Percentiles rank a stretch among this genome's conserved stretches.
These are phyloP conservation scores for Orientallactaga sibirica DNA, from an alignment of 2,797 vertebrate species.

Conservation along the genomic window DNA sequence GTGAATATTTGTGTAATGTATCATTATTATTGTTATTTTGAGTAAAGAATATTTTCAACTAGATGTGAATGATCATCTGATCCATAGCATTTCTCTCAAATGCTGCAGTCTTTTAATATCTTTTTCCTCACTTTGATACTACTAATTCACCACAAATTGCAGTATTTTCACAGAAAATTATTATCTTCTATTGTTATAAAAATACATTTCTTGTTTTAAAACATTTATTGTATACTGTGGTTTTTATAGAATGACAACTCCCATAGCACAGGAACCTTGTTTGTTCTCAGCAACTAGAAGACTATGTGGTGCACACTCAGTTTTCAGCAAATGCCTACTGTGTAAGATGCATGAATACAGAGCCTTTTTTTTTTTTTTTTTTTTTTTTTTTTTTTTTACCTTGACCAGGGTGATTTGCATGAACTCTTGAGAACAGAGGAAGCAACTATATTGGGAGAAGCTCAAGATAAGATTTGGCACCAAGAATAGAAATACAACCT, in stretches of 20 bases:
- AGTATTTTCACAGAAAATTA: background rate
- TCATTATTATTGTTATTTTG: constrained; percentile 1
- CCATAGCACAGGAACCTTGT: background rate
- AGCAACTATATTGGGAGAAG: constrained; percentile 40
- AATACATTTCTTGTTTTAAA: background rate
- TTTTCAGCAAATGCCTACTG: background rate
- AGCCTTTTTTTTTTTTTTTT: background rate
- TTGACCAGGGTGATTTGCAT: constrained; percentile 15
- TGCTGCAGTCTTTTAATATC: background rate
- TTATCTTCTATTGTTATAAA: background rate
- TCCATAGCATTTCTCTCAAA: background rate
- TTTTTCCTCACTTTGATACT: background rate
- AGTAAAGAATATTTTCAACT: background rate
- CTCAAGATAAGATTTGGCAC: background rate
- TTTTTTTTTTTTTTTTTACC: background rate
- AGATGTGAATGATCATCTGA: background rate
- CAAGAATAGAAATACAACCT: background rate
- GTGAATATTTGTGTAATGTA: background rate
- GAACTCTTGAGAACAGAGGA: constrained; percentile 36
- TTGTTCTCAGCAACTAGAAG: background rate
- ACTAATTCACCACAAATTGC: background rate
- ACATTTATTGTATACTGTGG: background rate
- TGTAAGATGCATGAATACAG: background rate
- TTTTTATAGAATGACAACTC: background rate
- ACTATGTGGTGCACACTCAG: background rate